Evolutionary conservation across 2,113 vertebrate species (phyloP).

Genomic region (Pelusios castaneus): DNA sequence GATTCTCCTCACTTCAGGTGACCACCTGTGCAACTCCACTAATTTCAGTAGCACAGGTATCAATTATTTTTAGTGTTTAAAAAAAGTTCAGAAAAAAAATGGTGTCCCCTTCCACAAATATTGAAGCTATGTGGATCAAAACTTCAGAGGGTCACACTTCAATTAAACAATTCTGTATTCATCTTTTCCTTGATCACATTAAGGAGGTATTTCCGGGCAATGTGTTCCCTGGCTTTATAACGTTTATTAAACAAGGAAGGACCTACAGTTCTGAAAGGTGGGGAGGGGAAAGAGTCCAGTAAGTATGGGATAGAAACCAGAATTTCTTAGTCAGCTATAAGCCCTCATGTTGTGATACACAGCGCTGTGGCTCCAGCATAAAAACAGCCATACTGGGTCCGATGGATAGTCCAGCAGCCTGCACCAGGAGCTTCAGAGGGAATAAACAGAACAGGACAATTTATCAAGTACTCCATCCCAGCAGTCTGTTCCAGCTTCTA

Average conservation of each 20-base stretch:
- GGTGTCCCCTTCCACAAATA: not conserved
- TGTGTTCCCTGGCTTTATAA: not conserved
- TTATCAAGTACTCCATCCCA: no score
- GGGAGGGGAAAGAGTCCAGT: not conserved
- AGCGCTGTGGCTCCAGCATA: no score
- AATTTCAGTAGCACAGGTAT: not conserved
- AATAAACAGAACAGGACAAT: no score
- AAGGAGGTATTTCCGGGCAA: not conserved
- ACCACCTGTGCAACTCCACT: not conserved
- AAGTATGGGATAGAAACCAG: not conserved
- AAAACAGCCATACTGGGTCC: no score
- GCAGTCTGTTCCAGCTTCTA: no score
- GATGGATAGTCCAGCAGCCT: no score
- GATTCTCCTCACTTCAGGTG: not conserved
- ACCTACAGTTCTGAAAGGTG: not conserved
- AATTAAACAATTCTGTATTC: not conserved
- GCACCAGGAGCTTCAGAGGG: no score
- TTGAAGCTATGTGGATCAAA: rapidly evolving
- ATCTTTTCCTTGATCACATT: not conserved
- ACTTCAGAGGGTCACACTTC: not conserved
- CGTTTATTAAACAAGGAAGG: not conserved
- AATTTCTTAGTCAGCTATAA: no score
- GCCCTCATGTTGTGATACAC: no score
- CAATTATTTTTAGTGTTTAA: not conserved
- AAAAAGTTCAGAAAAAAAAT: not conserved